Evolutionary conservation across 1,140 invertebrate genomes (phyloP).

Genomic region (Cotesia vestalis): DNA sequence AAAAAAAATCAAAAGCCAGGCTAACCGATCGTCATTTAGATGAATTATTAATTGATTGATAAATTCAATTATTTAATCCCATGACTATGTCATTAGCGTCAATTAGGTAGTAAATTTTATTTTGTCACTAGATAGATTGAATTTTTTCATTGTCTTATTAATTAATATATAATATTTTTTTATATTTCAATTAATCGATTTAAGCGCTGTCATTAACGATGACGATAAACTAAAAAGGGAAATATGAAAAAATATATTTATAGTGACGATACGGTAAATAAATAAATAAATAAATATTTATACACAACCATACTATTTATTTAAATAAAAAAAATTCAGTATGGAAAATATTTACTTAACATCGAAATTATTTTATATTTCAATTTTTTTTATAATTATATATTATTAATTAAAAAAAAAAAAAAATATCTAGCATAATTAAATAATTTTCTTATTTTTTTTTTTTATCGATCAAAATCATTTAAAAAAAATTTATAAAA

Average conservation of each 20-base stretch:
- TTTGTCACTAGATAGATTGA: constrained; percentile 45
- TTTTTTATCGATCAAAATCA: neutral
- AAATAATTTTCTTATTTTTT: neutral
- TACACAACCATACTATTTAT: neutral
- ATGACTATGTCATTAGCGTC: constrained; percentile 30
- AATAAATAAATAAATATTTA: neutral
- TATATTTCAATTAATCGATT: constrained; percentile 7
- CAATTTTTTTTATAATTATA: constrained; percentile 23
- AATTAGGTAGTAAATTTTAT: constrained; percentile 35
- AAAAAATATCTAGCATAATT: neutral
- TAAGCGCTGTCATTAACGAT: constrained; percentile 24
- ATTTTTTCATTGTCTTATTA: constrained; percentile 37
- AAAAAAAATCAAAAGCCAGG: neutral
- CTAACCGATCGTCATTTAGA: constrained; percentile 32
- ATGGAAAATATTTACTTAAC: constrained; percentile 36
- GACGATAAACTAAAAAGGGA: neutral
- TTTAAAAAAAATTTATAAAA: constrained; percentile 7
- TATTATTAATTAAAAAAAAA: constrained; percentile 3
- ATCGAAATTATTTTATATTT: constrained; percentile 35
- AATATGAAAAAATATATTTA: constrained; percentile 33
- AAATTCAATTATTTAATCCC: constrained; percentile 28
- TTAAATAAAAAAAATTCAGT: constrained; percentile 11
- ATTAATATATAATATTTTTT: constrained; percentile 34
- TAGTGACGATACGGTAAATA: constrained; percentile 22
- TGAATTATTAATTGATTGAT: constrained; percentile 27